A percentile compares a stretch with the other conserved stretches of the same genome.
phyloP scores from a whole-genome alignment of 2,797 vertebrate species.

The Hybognathus amarus region DNA sequence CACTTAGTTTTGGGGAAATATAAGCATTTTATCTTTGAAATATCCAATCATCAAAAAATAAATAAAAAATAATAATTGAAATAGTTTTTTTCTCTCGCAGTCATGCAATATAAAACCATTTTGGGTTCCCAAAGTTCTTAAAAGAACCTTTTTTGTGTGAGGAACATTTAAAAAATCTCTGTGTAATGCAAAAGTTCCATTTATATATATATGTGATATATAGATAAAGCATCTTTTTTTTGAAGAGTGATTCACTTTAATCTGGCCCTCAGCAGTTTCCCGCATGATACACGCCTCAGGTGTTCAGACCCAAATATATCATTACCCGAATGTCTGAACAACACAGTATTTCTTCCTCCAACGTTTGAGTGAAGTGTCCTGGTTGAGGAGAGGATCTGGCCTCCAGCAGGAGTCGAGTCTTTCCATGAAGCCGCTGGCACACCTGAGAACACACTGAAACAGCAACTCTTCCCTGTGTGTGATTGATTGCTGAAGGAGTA shows the following conservation, averaged over 20 bases:
- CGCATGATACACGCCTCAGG: conserved; percentile 16
- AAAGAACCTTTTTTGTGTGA: background rate
- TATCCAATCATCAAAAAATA: background rate
- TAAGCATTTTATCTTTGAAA: conserved; percentile 3
- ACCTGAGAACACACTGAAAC: conserved; percentile 49
- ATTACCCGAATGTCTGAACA: conserved; percentile 24
- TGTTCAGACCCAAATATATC: conserved; percentile 31
- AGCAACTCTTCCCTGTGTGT: conserved; percentile 41
- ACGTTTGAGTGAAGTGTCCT: conserved; percentile 45
- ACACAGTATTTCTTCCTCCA: background rate
- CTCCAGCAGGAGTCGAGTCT: conserved; percentile 53
- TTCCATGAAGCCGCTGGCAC: conserved; percentile 60
- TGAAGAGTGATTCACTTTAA: background rate
- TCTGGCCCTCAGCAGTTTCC: background rate
- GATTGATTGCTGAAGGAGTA: conserved; percentile 59
- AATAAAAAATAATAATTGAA: too few relatives aligned
- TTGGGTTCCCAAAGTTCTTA: background rate
- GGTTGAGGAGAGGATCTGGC: conserved; percentile 54
- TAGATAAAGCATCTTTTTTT: background rate
- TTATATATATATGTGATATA: too few relatives aligned
- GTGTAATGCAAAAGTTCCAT: background rate
- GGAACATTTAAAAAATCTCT: background rate
- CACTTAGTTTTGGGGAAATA: background rate
- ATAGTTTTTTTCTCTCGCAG: background rate
- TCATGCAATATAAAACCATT: background rate